Evolutionary conservation across 2,888 invertebrate genomes (phyloP).

Genomic region (Boloria selene): DNA sequence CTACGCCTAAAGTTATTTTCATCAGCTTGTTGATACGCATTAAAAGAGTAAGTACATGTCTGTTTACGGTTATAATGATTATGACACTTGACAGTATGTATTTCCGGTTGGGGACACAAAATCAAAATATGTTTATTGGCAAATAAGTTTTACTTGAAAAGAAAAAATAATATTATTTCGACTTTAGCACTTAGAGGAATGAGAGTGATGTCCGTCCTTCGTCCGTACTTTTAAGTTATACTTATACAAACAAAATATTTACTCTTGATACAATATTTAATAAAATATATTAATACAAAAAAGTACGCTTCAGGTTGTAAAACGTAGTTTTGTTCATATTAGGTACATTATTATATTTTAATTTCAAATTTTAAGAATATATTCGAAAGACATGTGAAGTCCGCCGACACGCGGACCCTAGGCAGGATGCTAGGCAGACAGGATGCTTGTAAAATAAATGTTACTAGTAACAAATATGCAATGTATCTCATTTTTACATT

Average conservation of each 20-base stretch:
- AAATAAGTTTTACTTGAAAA: slow-evolving; percentile 3
- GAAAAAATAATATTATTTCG: not conserved
- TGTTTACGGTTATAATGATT: slow-evolving; percentile 19
- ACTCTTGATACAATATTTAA: too few species aligned
- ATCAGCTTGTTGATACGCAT: slow-evolving; percentile 16
- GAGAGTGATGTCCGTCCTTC: too few species aligned
- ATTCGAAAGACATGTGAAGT: too few species aligned
- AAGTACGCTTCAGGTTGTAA: too few species aligned
- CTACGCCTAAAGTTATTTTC: slow-evolving; percentile 6
- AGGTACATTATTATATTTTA: too few species aligned
- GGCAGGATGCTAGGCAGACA: too few species aligned
- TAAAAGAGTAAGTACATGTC: slow-evolving; percentile 16
- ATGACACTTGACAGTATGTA: slow-evolving; percentile 18
- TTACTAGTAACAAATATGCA: not conserved
- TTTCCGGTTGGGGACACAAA: slow-evolving; percentile 17
- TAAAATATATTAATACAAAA: too few species aligned
- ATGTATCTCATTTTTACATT: not conserved
- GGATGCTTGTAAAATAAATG: not conserved
- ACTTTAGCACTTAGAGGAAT: not conserved
- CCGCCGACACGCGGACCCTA: too few species aligned
- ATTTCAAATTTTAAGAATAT: too few species aligned
- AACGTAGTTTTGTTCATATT: too few species aligned
- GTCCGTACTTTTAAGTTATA: too few species aligned
- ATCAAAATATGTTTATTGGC: slow-evolving; percentile 18
- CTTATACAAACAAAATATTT: too few species aligned